phyloP scores from a whole-genome alignment of 2,113 vertebrate species.

The Anoura caudifer region DNA sequence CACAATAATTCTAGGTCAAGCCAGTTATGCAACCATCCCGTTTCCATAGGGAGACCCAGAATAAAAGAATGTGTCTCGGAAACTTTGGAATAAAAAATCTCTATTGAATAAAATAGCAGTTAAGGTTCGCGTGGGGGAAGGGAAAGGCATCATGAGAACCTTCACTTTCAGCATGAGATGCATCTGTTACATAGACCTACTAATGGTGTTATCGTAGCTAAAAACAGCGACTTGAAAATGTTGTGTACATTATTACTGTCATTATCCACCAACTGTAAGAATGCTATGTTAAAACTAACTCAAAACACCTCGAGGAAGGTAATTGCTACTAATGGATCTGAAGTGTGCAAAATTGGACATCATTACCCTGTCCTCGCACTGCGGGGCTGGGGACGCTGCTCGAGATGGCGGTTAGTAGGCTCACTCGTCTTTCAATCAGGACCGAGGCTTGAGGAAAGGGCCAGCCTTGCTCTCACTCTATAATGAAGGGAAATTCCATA shows the following conservation, averaged over 20 bases:
- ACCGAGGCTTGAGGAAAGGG: constrained; percentile 86
- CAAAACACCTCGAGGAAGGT: constrained; percentile 93
- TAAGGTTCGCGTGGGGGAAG: neutral
- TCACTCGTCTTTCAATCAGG: constrained; percentile 86
- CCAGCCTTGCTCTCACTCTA: constrained; percentile 78
- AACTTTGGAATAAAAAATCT: constrained; percentile 54
- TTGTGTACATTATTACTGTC: constrained; percentile 88
- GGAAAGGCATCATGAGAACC: constrained; percentile 70
- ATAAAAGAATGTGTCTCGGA: neutral
- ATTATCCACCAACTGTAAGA: constrained; percentile 92
- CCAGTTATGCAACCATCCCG: neutral
- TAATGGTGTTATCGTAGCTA: constrained; percentile 86
- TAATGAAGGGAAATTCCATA: constrained; percentile 80
- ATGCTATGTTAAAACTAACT: constrained; percentile 90
- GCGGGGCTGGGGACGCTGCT: constrained; percentile 82
- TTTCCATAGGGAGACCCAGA: neutral
- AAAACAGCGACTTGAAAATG: constrained; percentile 87
- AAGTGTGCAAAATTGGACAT: constrained; percentile 92
- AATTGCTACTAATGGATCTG: constrained; percentile 95
- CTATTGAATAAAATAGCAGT: constrained; percentile 52
- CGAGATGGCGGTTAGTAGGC: constrained; percentile 78
- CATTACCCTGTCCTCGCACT: constrained; percentile 92
- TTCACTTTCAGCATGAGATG: constrained; percentile 81
- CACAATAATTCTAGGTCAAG: constrained; percentile 1
- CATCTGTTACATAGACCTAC: constrained; percentile 84